A percentile compares a stretch with the other conserved stretches of the same genome.
Conservation (phyloP, 2,113 vertebrate species). For the Pluvialis apricaria region DNA sequence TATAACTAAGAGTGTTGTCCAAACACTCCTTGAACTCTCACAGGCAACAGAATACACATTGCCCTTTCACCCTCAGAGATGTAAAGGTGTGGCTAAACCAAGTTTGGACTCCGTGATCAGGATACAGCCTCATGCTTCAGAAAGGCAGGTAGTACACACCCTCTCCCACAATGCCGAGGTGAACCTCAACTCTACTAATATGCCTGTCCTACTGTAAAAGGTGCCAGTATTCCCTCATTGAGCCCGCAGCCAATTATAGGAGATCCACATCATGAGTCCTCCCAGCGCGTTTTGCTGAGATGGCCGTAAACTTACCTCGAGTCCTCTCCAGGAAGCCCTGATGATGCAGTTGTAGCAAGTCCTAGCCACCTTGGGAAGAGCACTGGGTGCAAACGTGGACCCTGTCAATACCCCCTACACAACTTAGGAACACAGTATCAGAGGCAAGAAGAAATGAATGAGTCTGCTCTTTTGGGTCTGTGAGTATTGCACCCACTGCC, state of each 20-base stretch:
- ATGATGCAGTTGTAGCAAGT: neutral
- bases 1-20: neutral
- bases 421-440: neutral
- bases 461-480: neutral
- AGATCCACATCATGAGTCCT: neutral
- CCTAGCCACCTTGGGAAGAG: neutral
- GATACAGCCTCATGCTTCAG: neutral
- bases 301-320: neutral
- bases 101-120: neutral
- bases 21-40: neutral
- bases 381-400: neutral
- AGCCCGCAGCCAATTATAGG: rapidly evolving
- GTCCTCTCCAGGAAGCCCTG: neutral
- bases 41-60: neutral
- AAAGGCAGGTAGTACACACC: neutral
- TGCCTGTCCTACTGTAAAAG: neutral
- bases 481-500: neutral
- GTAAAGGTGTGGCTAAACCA: neutral
- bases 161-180: neutral
- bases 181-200: neutral
- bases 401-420: neutral
- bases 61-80: neutral
- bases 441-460: neutral
- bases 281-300: neutral
- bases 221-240: rapidly evolving